Conservation (phyloP, 2,888 invertebrate species). For the Caenorhabditis angaria region DNA sequence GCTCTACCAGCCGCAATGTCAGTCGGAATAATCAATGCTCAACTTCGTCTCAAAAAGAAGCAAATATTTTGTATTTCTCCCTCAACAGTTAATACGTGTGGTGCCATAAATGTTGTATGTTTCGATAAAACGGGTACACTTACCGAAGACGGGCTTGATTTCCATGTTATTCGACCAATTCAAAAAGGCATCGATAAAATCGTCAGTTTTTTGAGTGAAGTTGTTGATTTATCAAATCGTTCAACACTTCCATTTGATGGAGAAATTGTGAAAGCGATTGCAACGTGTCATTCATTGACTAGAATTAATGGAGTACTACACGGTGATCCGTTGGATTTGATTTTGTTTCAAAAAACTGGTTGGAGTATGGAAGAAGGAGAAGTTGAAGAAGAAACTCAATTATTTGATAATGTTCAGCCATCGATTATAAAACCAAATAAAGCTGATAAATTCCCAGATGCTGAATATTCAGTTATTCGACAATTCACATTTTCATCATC, state of each 20-base stretch:
- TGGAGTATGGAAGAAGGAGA: constrained; percentile 73
- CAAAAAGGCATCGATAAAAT: neutral
- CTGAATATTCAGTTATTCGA: constrained; percentile 74
- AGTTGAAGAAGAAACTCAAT: constrained; percentile 40
- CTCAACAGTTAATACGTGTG: constrained; percentile 75
- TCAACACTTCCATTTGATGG: constrained; percentile 57
- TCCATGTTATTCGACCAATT: constrained; percentile 58
- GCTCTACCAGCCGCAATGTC: constrained; percentile 82
- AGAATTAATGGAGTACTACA: constrained; percentile 82
- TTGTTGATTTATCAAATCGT: constrained; percentile 54
- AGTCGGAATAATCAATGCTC: constrained; percentile 75
- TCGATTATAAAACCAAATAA: constrained; percentile 40
- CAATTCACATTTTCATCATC: constrained; percentile 76
- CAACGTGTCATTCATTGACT: constrained; percentile 67
- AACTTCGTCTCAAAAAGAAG: constrained; percentile 73
- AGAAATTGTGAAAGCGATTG: constrained; percentile 63
- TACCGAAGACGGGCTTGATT: constrained; percentile 72
- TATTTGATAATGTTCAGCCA: constrained; percentile 49
- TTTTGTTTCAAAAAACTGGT: constrained; percentile 70
- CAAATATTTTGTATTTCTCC: constrained; percentile 76
- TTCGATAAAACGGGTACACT: constrained; percentile 75
- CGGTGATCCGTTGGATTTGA: constrained; percentile 76
- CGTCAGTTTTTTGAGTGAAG: constrained; percentile 44
- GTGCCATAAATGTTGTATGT: constrained; percentile 74
- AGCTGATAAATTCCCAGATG: constrained; percentile 1